Base-by-base conservation (phyloP, 2,113 vertebrate genomes). In the Prinia subflava region DNA sequence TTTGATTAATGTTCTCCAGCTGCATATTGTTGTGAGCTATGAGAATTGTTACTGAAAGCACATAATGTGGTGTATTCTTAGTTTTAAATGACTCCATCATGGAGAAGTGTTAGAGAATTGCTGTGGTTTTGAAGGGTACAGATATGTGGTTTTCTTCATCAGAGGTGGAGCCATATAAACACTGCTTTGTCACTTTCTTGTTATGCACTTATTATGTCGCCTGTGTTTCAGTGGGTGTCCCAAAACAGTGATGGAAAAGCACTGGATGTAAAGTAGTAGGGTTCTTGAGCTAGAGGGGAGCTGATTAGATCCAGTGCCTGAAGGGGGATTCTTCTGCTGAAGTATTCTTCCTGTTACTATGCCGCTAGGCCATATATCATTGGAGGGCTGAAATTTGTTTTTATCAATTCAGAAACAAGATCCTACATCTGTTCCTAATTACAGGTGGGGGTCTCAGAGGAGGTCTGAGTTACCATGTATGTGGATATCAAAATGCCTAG, bases 371-470 rank as follows among this genome's bases (percentile, higher is more conserved):
- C 80, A 47, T 63, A 62, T 75, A 92, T 78, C 90, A 76, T 90
- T 60, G 80, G 85, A 90, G 57, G 65, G 80, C 90, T 93, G 86
- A 92, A 93, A 93, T 96, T 89, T 92, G 90, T 84, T 97, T 97
- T 95, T 96, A 97, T 88, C 88, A 94, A 75, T 96, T 90, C 93
- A 96, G 69, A 81, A 95, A 90, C 94, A 95, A 96, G 95, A 90
- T 96, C 89, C 73, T 96, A 94, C 96, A 95, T 96, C 95, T 96
- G 95, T 95, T 97, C 83, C 88, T 96, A 93, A 96, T 97, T 97
- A 96, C 86, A 97, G 94, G 94, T 96, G 53, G 44, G 60, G 80
- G 20, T 94, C 96, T 97, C 96, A 84, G 83, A 97, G 95, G 96
- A 96, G 69, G 86, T 49, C 69, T 94, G 92, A 95, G 73, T 92